A percentile compares a stretch with the other conserved stretches of the same genome.
phyloP scores from a whole-genome alignment of 1,140 invertebrate genomes.

The Drosophila bipectinata region DNA sequence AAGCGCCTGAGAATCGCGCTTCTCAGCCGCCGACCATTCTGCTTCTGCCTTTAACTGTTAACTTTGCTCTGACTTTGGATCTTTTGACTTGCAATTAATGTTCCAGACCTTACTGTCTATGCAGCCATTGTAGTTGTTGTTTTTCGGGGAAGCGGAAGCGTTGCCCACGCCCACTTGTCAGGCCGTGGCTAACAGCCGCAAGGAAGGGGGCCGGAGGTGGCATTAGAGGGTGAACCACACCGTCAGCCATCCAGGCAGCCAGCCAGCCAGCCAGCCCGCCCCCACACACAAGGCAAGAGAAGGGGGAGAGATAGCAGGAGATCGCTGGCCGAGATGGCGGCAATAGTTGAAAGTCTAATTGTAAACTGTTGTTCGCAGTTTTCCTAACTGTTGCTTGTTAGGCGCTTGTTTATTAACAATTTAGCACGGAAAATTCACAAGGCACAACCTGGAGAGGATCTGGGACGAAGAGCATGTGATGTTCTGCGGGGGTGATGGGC shows the following conservation, averaged over 20 bases:
- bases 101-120: constrained; percentile 40
- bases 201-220: constrained; percentile 9
- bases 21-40: constrained; percentile 16
- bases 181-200: constrained; percentile 34
- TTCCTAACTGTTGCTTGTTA: constrained; percentile 77
- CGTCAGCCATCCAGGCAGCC: constrained; percentile 35
- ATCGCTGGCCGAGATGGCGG: constrained; percentile 50
- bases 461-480: not conserved
- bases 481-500: not conserved
- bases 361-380: constrained; percentile 76
- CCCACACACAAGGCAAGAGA: constrained; percentile 22
- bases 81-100: constrained; percentile 67
- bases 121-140: constrained; percentile 29
- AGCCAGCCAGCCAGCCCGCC: constrained; percentile 36
- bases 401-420: constrained; percentile 79
- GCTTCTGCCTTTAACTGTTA: constrained; percentile 45
- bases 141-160: constrained; percentile 77
- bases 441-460: constrained; percentile 27
- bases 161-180: constrained; percentile 76
- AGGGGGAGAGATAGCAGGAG: constrained; percentile 18
- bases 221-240: constrained; percentile 27
- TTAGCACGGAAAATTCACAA: constrained; percentile 65
- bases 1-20: constrained; percentile 44
- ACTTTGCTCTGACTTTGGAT: constrained; percentile 50
- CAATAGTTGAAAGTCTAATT: constrained; percentile 79